These are phyloP conservation scores for Mastomys coucha DNA, from an alignment of 2,113 vertebrate genomes.

Conservation along the genomic window DNA sequence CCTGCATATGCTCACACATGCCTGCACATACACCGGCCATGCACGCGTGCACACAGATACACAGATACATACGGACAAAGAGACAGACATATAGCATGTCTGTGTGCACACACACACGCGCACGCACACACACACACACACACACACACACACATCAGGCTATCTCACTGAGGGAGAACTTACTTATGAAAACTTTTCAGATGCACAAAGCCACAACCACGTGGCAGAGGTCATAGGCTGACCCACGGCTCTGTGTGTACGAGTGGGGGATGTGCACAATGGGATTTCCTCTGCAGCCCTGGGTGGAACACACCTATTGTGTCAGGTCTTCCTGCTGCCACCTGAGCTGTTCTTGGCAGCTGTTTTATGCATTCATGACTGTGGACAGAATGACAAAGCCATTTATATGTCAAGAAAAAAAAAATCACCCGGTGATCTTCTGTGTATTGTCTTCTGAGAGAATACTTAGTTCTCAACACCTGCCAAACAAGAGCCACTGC, in stretches of 20 bases:
- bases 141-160: background rate
- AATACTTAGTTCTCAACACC: slow-evolving; percentile 64
- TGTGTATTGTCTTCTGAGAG: slow-evolving; percentile 71
- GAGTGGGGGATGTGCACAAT: background rate
- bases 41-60: background rate
- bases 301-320: slow-evolving; percentile 5
- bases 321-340: slow-evolving; percentile 2
- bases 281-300: background rate
- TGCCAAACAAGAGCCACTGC: slow-evolving; percentile 48
- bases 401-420: slow-evolving; percentile 50
- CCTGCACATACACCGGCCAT: background rate
- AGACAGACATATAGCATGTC: too few relatives aligned
- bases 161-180: background rate
- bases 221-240: background rate
- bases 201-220: background rate
- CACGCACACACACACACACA: too few relatives aligned
- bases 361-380: slow-evolving; percentile 53
- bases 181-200: background rate
- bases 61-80: background rate
- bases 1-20: background rate
- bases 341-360: slow-evolving; percentile 47
- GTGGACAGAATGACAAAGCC: slow-evolving; percentile 68
- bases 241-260: background rate
- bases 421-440: slow-evolving; percentile 21
- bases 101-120: rapidly evolving